phyloP scores from a whole-genome alignment of 1,140 invertebrate genomes.

The Rhopalosiphum padi region DNA sequence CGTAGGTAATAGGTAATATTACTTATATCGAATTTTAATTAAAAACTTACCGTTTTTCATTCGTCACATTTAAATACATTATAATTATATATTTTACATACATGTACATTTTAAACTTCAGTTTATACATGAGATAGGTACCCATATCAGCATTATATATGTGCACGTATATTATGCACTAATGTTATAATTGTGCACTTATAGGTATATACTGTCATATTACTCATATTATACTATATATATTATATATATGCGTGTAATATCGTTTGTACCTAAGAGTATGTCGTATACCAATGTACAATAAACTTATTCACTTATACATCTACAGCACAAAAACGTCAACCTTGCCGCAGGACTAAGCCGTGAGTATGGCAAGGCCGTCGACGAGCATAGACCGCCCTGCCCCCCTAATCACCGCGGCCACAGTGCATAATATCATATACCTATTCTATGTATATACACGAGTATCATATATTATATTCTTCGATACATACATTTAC shows the following conservation, averaged over 20 bases:
- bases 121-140: background rate
- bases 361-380: constrained; percentile 48
- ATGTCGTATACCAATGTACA: background rate
- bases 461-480: background rate
- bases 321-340: background rate
- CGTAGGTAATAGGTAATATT: too few species aligned
- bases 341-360: constrained; percentile 36
- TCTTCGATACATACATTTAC: background rate
- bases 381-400: constrained; percentile 39
- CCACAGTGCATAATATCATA: background rate
- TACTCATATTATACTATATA: too few species aligned
- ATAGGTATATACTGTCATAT: too few species aligned
- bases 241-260: background rate
- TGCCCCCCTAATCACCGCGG: background rate
- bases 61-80: background rate
- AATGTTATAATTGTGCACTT: too few species aligned
- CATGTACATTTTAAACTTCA: background rate
- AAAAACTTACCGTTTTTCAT: too few species aligned
- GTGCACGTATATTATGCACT: too few species aligned
- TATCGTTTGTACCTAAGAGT: background rate
- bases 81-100: background rate
- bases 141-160: background rate
- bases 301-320: background rate
- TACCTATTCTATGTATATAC: background rate
- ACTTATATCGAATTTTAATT: too few species aligned